Conservation (phyloP, 92 coral and sea anemone species). For the Anthopleura xanthogrammica region DNA sequence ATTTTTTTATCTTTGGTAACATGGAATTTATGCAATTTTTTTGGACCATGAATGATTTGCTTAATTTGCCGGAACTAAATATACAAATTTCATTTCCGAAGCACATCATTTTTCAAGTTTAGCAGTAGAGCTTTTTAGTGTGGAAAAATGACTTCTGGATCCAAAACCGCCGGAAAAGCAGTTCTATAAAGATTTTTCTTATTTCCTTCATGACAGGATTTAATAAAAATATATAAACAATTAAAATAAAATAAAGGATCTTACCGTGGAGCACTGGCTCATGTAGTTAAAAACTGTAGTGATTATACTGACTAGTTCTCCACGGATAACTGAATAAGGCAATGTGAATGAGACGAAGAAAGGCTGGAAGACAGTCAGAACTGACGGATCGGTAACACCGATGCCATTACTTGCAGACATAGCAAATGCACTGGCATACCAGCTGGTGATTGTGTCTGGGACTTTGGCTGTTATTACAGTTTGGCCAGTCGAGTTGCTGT, state of each 20-base stretch:
- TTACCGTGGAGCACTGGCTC: conserved; percentile 81
- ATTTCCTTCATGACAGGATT: too few relatives aligned
- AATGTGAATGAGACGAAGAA: conserved; percentile 89
- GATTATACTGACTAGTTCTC: conserved; percentile 82
- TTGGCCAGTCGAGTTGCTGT: conserved; percentile 63
- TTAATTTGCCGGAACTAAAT: too few relatives aligned
- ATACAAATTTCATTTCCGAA: too few relatives aligned
- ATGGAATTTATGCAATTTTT: too few relatives aligned
- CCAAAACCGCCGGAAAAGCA: too few relatives aligned
- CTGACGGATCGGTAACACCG: conserved; percentile 71
- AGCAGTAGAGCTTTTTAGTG: too few relatives aligned
- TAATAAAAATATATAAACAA: background rate
- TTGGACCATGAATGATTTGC: too few relatives aligned
- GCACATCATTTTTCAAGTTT: too few relatives aligned
- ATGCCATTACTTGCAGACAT: conserved; percentile 78
- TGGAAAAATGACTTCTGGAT: background rate
- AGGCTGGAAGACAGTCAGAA: conserved; percentile 74
- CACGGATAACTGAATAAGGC: conserved; percentile 94
- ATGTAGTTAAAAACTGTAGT: conserved; percentile 88
- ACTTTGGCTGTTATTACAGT: conserved; percentile 65
- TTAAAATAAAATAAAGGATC: conserved; percentile 11
- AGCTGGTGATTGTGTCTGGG: conserved; percentile 92
- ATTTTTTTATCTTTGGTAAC: too few relatives aligned
- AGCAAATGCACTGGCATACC: conserved; percentile 93
- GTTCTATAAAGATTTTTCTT: too few relatives aligned